Conservation (phyloP, 2,888 invertebrate genomes). For the Pecten maximus region DNA sequence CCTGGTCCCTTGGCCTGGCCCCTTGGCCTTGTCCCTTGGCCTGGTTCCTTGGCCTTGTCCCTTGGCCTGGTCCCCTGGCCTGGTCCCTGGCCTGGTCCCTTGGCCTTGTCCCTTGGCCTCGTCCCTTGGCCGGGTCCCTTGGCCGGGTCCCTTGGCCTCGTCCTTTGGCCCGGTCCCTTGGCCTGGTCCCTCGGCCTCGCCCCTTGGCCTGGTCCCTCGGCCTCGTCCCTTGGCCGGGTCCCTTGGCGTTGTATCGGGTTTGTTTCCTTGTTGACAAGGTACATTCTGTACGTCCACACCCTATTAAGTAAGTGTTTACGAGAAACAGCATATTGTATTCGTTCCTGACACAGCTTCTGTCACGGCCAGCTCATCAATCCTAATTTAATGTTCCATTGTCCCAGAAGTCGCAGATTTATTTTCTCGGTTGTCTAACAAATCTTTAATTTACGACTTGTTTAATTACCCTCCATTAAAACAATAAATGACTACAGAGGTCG, state of each 20-base stretch:
- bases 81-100: no score
- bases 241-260: not conserved
- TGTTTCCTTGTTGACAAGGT: not conserved
- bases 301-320: not conserved
- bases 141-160: no score
- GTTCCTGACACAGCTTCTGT: not conserved
- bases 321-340: not conserved
- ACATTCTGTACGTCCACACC: not conserved
- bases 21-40: no score
- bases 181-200: no score
- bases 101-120: no score
- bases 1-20: no score
- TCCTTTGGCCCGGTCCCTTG: no score
- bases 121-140: no score
- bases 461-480: not conserved
- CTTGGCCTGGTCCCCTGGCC: no score
- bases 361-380: not conserved
- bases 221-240: no score
- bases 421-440: not conserved
- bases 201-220: no score
- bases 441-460: not conserved
- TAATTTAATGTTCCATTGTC: not conserved
- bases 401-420: not conserved
- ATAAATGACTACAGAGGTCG: not conserved
- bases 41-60: no score